Conservation (phyloP, 2,888 invertebrate species). For the Zygogramma bicolorata region DNA sequence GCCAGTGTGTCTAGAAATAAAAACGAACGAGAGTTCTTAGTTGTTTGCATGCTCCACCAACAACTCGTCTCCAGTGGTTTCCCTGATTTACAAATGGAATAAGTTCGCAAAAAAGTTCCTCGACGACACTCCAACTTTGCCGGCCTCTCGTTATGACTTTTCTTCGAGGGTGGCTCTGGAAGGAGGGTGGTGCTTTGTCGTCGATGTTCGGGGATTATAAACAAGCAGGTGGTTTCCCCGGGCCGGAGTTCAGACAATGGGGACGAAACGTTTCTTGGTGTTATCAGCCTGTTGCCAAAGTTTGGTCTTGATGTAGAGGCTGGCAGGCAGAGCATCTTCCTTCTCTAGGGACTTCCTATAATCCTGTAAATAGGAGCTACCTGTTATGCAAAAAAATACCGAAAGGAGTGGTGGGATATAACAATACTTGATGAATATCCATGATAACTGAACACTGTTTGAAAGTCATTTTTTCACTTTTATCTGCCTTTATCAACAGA, state of each 20-base stretch:
- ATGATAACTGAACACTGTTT: too few relatives aligned
- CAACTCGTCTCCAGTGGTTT: slow-evolving; percentile 15
- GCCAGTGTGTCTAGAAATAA: slow-evolving; percentile 50
- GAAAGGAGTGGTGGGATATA: too few relatives aligned
- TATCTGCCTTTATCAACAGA: too few relatives aligned
- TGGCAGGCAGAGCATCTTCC: too few relatives aligned
- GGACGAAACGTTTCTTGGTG: background rate
- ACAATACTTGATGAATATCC: too few relatives aligned
- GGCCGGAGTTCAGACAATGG: background rate
- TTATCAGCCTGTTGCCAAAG: background rate
- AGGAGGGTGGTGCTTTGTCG: background rate
- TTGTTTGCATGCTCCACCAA: slow-evolving; percentile 17
- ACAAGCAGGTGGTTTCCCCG: background rate
- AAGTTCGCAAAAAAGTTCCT: slow-evolving; percentile 17
- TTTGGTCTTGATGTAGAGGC: too few relatives aligned
- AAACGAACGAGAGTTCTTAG: slow-evolving; percentile 32
- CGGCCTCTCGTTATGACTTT: slow-evolving; percentile 3
- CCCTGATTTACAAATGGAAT: slow-evolving; percentile 20
- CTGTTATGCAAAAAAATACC: too few relatives aligned
- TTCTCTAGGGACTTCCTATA: too few relatives aligned
- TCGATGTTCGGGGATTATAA: background rate
- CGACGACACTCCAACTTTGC: slow-evolving; percentile 13
- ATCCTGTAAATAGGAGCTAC: too few relatives aligned
- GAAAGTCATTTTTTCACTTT: too few relatives aligned
- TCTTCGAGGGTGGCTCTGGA: background rate